phyloP scores from a whole-genome alignment of 2,888 invertebrate genomes.

The Catocala nupta region DNA sequence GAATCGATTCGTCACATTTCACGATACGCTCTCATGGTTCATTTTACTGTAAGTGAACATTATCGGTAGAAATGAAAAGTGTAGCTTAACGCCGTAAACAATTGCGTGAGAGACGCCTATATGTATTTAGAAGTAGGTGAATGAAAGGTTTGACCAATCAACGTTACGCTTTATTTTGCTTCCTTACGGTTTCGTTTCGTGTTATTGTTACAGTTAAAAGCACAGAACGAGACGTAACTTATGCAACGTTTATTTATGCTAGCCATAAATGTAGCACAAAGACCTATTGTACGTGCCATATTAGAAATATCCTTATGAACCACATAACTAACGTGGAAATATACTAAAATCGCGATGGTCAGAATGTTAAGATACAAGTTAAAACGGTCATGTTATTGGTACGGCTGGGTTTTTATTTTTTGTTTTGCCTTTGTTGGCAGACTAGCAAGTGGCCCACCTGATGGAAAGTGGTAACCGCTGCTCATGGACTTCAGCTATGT shows the following conservation, averaged over 20 bases:
- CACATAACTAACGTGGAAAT: no score
- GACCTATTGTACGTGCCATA: no score
- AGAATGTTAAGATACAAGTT: no score
- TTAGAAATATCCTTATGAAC: no score
- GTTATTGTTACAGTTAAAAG: background rate
- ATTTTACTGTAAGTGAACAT: constrained; percentile 36
- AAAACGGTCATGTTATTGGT: no score
- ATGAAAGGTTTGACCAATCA: constrained; percentile 22
- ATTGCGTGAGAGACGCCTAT: constrained; percentile 39
- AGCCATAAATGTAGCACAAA: background rate
- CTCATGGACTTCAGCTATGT: no score
- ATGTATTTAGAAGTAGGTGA: constrained; percentile 46
- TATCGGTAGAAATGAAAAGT: constrained; percentile 50
- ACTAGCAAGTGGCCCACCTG: no score
- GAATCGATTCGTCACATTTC: constrained; percentile 48
- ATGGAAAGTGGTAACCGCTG: no score
- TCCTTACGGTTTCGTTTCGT: constrained; percentile 10
- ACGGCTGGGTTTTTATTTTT: no score
- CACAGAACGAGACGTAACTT: background rate
- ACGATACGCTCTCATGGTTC: constrained; percentile 46
- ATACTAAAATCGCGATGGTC: no score
- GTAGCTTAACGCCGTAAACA: constrained; percentile 33
- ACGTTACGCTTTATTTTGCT: constrained; percentile 13
- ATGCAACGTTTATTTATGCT: background rate
- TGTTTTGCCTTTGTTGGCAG: no score